These are phyloP conservation scores for Acleris emargana DNA, from an alignment of 2,888 invertebrate species.

Conservation along the genomic window DNA sequence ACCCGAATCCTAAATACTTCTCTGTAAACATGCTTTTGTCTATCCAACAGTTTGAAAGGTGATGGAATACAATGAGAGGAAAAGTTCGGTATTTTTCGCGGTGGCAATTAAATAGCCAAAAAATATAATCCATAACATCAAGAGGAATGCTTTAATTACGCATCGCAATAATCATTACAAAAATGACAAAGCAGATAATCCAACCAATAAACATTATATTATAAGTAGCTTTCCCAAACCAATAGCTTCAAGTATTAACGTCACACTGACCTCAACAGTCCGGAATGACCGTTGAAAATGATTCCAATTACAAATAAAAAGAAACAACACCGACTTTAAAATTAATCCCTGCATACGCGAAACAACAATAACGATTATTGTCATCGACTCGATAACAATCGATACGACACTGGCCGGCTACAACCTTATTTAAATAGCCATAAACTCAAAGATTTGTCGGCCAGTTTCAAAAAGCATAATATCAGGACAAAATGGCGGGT, in stretches of 20 bases:
- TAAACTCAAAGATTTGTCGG: conserved; percentile 67
- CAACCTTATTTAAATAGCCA: conserved; percentile 64
- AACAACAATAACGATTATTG: conserved; percentile 39
- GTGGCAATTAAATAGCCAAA: neutral
- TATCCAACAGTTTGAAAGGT: conserved; percentile 60
- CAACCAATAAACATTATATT: neutral
- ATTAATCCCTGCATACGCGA: conserved; percentile 43
- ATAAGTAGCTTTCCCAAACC: neutral
- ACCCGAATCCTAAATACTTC: conserved; percentile 67
- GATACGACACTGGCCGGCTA: conserved; percentile 28
- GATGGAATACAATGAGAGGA: conserved; percentile 56
- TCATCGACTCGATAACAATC: conserved; percentile 34
- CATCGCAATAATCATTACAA: neutral
- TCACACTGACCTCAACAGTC: conserved; percentile 9
- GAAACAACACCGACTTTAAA: conserved; percentile 26
- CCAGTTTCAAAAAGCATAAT: conserved; percentile 55
- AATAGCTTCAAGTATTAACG: neutral
- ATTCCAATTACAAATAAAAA: conserved; percentile 28
- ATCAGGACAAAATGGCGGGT: conserved; percentile 56
- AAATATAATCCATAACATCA: too few species aligned
- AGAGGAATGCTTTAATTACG: neutral
- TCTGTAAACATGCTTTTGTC: conserved; percentile 76
- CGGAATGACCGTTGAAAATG: conserved; percentile 7
- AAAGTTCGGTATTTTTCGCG: conserved; percentile 38
- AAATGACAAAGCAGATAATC: neutral